Evolutionary conservation across 2,113 vertebrate species (phyloP).

Genomic region (Indicator indicator): DNA sequence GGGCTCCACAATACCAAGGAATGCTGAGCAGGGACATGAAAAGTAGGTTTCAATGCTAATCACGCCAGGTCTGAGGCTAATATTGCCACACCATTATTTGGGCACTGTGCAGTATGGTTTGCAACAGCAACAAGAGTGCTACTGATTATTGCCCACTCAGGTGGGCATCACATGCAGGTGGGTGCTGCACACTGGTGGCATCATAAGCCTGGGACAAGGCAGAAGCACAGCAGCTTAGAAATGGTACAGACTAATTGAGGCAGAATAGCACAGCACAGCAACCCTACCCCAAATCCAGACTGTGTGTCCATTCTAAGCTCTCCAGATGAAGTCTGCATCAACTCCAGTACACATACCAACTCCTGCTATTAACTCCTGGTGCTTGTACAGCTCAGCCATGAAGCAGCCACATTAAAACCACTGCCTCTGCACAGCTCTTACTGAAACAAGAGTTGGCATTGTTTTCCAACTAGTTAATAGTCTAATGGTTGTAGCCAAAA

Average conservation of each 20-base stretch:
- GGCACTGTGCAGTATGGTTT: not conserved
- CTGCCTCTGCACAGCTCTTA: not conserved
- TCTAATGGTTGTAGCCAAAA: not conserved
- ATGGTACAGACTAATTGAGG: not conserved
- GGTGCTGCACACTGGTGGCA: not conserved
- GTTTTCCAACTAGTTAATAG: not conserved
- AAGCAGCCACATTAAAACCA: not conserved
- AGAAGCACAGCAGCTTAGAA: not conserved
- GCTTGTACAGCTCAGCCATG: not conserved
- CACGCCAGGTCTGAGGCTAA: not conserved
- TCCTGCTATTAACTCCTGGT: not conserved
- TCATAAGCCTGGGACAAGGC: not conserved
- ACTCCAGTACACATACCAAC: fast-evolving
- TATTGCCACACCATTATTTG: not conserved
- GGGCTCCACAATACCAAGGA: not conserved
- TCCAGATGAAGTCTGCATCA: not conserved
- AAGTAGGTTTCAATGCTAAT: not conserved
- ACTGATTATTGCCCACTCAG: not conserved
- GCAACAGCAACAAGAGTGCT: not conserved
- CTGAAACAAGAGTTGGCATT: not conserved
- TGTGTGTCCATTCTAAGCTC: not conserved
- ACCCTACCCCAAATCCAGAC: not conserved
- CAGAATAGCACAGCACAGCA: not conserved
- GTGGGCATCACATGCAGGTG: not conserved
- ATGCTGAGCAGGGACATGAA: not conserved